Evolutionary conservation across 2,888 invertebrate genomes (phyloP), one percentile per base, ranked within the genome.

Genomic region (Hoplodrina ambigua): DNA sequence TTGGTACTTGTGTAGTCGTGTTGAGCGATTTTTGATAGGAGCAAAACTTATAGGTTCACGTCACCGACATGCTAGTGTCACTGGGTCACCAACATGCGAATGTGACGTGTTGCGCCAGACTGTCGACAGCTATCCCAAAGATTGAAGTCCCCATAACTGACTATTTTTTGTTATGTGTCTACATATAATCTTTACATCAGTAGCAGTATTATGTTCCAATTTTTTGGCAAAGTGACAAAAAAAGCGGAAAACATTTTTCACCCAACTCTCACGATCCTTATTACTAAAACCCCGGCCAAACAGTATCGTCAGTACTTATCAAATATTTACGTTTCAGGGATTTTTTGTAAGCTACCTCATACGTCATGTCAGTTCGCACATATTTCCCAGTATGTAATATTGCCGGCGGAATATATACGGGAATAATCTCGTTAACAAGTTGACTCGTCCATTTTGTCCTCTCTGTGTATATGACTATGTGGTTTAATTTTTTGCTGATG

Each of bases 361-460:
- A 70, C 53, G 53, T 84, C 78, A 83, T 71, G 72, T 72, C 66
- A 56, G 60, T 71, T 58, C 57, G 46, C 67, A 77, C 69, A 80
- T 78, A 75, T 78, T 72, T 78, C 54, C 61, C 57, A 55, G 76
- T 71, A 58, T 30, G 25, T 67, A 68, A 84, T 79, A 74, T 78
- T 53, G 25, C 44, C 19, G 33, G 56, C 33, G 49, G 59, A 72
- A 70, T 66, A 78, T 82, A 72, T 69, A 69, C 67, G 58, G 69
- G 68, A 72, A 84, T 87, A 85, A 88, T 86, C 86, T 79, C 81
- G 84, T 84, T 86, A 87, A 84, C 85, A 85, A 83, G 82, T 81
- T 81, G 75, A 81, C 85, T 78, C 81, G 79, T 77, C 68, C 72
- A 81, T 81, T 78, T 74, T 67, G 46, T 61, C 65, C 55, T 44